Evolutionary conservation across 2,888 invertebrate genomes (phyloP).

Genomic region (Augiades crinisus): DNA sequence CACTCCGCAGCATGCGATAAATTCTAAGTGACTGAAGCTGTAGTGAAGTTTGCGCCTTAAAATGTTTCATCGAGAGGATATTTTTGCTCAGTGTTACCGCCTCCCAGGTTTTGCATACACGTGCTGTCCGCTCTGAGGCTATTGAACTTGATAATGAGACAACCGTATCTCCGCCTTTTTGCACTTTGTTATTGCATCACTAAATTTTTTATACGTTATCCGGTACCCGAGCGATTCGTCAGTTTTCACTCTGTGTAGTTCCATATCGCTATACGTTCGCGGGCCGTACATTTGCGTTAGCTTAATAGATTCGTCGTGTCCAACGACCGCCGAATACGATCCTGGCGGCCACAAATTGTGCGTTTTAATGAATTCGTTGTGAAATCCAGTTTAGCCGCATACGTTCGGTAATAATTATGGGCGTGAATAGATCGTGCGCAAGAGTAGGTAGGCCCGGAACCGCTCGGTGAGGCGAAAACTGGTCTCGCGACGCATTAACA

Average conservation of each 20-base stretch:
- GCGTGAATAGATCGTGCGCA: slow-evolving; percentile 61
- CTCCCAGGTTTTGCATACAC: slow-evolving; percentile 75
- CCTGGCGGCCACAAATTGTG: slow-evolving; percentile 23
- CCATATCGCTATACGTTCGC: not conserved
- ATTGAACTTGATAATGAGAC: slow-evolving; percentile 80
- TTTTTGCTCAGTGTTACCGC: slow-evolving; percentile 59
- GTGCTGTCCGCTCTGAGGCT: slow-evolving; percentile 73
- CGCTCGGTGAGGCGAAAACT: slow-evolving; percentile 66
- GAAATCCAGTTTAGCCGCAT: slow-evolving; percentile 59
- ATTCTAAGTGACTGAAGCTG: slow-evolving; percentile 49
- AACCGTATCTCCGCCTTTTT: slow-evolving; percentile 67
- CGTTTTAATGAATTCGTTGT: slow-evolving; percentile 42
- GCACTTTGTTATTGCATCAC: slow-evolving; percentile 67
- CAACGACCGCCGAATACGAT: slow-evolving; percentile 28
- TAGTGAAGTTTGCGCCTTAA: slow-evolving; percentile 70
- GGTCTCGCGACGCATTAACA: slow-evolving; percentile 74
- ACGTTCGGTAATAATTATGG: slow-evolving; percentile 55
- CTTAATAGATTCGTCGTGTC: slow-evolving; percentile 23
- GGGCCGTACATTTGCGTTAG: not conserved
- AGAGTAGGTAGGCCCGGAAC: slow-evolving; percentile 73
- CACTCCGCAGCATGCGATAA: slow-evolving; percentile 64
- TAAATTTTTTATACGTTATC: slow-evolving; percentile 48
- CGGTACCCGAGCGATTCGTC: slow-evolving; percentile 34
- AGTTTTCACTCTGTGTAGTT: slow-evolving; percentile 31
- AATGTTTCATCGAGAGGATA: slow-evolving; percentile 50